Base-by-base conservation (phyloP, 2,888 invertebrate genomes). In the Trichopoda pennipes region DNA sequence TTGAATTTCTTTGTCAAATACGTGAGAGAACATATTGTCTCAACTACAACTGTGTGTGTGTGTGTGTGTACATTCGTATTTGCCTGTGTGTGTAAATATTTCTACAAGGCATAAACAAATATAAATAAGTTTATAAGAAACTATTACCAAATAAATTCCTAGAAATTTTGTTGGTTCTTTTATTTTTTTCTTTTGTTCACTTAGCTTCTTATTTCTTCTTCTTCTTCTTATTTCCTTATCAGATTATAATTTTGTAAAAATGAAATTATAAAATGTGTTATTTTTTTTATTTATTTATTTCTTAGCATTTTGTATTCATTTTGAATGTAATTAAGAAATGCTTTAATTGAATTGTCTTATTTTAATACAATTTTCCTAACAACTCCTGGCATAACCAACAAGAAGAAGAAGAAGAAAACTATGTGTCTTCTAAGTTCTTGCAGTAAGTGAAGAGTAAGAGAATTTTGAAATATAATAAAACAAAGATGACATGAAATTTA, bases 1-100 rank as follows among this genome's bases (percentile, higher is more conserved):
- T 83, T 80, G 80, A 83, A 80, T 80, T 83, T 83, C 80, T 80
- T 77, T 80, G 80, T 80, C 80, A 80, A 83, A 80, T 83, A 82
- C 82, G 82, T 81, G 81, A 70, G 75, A 75, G 79, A 74, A 79
- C 70, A 82, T 75, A 70, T 70, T 82, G 74, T 60, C 42, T 47
- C 66, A 17, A 51, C 49, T 42, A 38, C n/a, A 21, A 21, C 16
- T 47, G 12, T 28, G 12, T 1, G 9, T 10, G 7, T 9, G 17
- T 51, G 35, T 8, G 19, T 35, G 19, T 4, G 32, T 16, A 28
- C n/a, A n/a, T 32, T 16, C 35, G 47, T 32, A 9, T 7, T 8
- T 58, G 61, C 55, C 4, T 44, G 32, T 44, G 7, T 17, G 10
- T 49, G 14, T 17, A 12, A 35, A 14, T 38, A 21, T 17, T 42